These are phyloP conservation scores for Daboia siamensis DNA, from an alignment of 2,113 vertebrate genomes.

Conservation along the genomic window DNA sequence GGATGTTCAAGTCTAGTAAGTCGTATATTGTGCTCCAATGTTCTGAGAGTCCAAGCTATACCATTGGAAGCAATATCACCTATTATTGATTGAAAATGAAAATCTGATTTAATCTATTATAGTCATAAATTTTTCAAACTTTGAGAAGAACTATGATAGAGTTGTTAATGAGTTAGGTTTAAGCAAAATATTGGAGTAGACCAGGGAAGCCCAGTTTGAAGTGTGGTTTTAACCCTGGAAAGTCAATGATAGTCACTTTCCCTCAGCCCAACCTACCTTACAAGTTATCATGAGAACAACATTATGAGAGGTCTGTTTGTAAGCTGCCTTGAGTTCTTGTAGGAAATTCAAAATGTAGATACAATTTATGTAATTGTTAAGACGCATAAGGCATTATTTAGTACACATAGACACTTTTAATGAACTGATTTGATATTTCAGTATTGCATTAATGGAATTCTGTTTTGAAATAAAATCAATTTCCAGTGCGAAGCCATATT, in stretches of 20 bases:
- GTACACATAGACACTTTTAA: not conserved
- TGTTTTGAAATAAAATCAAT: conserved; percentile 1
- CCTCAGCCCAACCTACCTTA: not conserved
- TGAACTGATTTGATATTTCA: not conserved
- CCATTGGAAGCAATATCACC: not conserved
- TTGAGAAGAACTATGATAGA: not conserved
- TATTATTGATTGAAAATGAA: not conserved
- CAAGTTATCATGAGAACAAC: not conserved
- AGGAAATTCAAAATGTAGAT: not conserved
- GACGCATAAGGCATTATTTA: conserved; percentile 16
- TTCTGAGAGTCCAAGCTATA: not conserved
- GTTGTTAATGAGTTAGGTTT: not conserved
- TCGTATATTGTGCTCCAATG: not conserved
- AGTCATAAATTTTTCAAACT: conserved; percentile 10
- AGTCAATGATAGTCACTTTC: not conserved
- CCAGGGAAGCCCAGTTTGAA: not conserved
- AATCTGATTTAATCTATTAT: not conserved
- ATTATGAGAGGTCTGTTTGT: not conserved
- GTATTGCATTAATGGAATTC: not conserved
- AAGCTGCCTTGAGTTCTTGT: not conserved
- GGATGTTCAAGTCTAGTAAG: not conserved
- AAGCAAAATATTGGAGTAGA: not conserved
- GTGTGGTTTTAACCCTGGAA: not conserved
- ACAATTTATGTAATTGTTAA: not conserved
- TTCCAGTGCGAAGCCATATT: not conserved